Base-by-base conservation (phyloP, 1,140 invertebrate species). In the Lanistes nyassanus region DNA sequence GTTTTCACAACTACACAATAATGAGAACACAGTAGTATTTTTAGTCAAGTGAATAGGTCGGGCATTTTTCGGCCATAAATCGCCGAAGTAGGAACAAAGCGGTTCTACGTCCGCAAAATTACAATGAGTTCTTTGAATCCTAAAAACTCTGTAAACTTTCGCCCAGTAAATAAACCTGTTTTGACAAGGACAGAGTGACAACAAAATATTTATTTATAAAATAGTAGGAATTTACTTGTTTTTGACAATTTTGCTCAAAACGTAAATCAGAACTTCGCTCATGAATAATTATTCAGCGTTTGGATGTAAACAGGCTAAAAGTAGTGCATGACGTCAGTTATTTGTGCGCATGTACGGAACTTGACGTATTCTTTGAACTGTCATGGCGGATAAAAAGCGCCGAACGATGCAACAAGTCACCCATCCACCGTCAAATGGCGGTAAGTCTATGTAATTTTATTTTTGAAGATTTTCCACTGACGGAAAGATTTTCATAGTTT, bases 251-350 rank as follows among this genome's bases (percentile, higher is more conserved):
- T 47, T 47, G 42, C 9, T 47, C 19, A 47, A 47, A 47, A 47
- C 42, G 42, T 47, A 47, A 47, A 64, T 70, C 47, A 51, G 56
- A 72, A 39, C 56, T 62, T 62, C 21, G 70, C 70, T 72, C 70
- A 72, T 72, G 70, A 72, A 72, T 72, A 72, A 72, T 72, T 72
- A 72, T 72, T 60, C 70, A 60, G 70, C 26, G 53, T 72, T 62
- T 60, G 70, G 70, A 72, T 76, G 82, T 81, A 82, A 83, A 80
- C 79, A 81, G 80, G 80, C 78, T 77, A 80, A 79, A 85, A 84
- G 82, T 85, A 85, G 84, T 85, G 71, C 84, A 83, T 85, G 82
- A 85, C 84, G 81, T 85, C 82, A 84, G 42, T 72, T 72, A 34
- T 3, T 64, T 67, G 31, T 79, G 77, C 77, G 77, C 77, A 79